Percentiles rank a stretch among this genome's conserved stretches.
Conservation (phyloP, 2,888 invertebrate genomes). For the Drosophila imparisetae region DNA sequence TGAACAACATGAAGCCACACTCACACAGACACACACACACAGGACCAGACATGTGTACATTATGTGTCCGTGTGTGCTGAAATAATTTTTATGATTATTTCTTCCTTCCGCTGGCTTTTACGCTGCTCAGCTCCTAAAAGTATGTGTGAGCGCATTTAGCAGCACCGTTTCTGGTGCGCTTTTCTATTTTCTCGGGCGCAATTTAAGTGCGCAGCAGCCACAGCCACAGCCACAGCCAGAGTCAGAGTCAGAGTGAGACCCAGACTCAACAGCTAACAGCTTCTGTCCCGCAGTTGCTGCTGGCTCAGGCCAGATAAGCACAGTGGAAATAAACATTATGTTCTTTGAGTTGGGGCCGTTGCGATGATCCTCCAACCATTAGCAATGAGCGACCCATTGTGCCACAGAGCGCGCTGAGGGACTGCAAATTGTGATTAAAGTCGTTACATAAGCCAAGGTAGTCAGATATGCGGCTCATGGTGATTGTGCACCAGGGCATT, state of each 20-base stretch:
- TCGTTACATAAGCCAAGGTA: conserved; percentile 5
- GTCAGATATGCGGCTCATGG: not conserved
- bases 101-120: conserved; percentile 79
- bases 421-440: conserved; percentile 9
- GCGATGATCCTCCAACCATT: conserved; percentile 61
- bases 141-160: conserved; percentile 67
- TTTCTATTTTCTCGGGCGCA: conserved; percentile 66
- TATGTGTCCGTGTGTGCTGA: conserved; percentile 52
- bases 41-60: conserved; percentile 24
- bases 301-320: conserved; percentile 68
- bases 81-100: conserved; percentile 84
- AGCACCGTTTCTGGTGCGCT: conserved; percentile 59
- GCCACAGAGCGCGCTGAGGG: conserved; percentile 1
- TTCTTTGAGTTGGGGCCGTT: conserved; percentile 46
- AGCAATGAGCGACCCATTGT: conserved; percentile 44
- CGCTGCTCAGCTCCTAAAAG: conserved; percentile 59
- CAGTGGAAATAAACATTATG: conserved; percentile 76
- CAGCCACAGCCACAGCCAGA: conserved; percentile 11
- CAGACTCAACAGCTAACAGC: conserved; percentile 13
- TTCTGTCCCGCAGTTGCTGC: conserved; percentile 31
- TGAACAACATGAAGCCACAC: conserved; percentile 63
- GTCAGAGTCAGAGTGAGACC: not conserved
- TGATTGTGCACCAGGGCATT: conserved; percentile 1
- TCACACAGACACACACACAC: conserved; percentile 27
- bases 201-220: conserved; percentile 61